Evolutionary conservation across 2,888 invertebrate species (phyloP), one percentile per base, ranked within the genome.

Genomic region (Oxycera nigricornis): DNA sequence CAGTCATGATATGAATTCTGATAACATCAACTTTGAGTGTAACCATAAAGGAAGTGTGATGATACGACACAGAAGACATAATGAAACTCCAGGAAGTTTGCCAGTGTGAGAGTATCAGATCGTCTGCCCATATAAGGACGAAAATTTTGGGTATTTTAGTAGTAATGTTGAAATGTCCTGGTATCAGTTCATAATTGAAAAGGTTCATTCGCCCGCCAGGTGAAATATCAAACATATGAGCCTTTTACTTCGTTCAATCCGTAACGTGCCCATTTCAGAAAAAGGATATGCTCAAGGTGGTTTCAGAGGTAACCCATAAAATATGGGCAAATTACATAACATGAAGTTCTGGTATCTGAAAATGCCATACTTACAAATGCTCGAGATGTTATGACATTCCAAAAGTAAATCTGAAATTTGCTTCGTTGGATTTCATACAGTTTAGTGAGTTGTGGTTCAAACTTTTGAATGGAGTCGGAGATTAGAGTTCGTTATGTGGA

Each of bases 161-260:
- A n/a, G n/a, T n/a, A n/a, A n/a, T n/a, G n/a, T n/a, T 46, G 1
- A 20, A 68, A 30, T 17, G 7, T 9, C 46, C 24, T 9, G n/a
- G n/a, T 50, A 20, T 28, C 24, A 68, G 50, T 46, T 46, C 41
- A 52, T 50, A 50, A 68, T 68, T 68, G 68, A 68, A 68, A 68
- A 68, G 68, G 68, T 50, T 17, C 9, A 24, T 39, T 24, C 20
- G n/a, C 9, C 55, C n/a, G n/a, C 2, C 22, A 55, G n/a, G 3
- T 17, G 17, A 39, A 14, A 39, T 39, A 39, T 14, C 7, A 7
- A 39, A 7, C 14, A 39, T 7, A 39, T 7, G 39, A 39, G 14
- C 14, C 7, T 39, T 39, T 9, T 14, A 14, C 39, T 39, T 39
- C 39, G 39, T 39, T 39, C 14, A 9, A 14, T 39, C 39, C 14